A percentile compares a stretch with the other conserved stretches of the same genome.
Evolutionary conservation across 2,888 invertebrate genomes (phyloP).

Genomic region (Synanthedon andrenaeformis): DNA sequence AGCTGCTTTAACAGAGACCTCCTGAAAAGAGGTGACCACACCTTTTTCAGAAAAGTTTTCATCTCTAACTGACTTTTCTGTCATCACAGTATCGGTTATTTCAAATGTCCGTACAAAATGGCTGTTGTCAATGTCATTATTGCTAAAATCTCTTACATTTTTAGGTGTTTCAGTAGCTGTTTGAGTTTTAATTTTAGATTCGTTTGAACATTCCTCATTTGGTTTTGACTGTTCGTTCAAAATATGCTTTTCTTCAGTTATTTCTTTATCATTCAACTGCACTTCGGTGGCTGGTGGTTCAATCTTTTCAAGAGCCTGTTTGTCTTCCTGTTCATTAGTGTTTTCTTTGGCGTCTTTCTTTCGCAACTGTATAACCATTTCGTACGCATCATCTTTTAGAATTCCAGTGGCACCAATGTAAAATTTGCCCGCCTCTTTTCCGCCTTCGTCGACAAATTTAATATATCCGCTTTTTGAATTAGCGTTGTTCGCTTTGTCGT

Average conservation of each 20-base stretch:
- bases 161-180: background rate
- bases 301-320: background rate
- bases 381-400: constrained; percentile 49
- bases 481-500: constrained; percentile 19
- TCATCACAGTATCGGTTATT: background rate
- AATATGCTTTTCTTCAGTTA: background rate
- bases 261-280: background rate
- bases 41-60: constrained; percentile 20
- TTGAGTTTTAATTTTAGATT: background rate
- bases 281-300: background rate
- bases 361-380: constrained; percentile 55
- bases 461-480: constrained; percentile 30
- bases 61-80: constrained; percentile 1
- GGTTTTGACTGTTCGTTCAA: background rate
- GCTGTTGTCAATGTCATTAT: background rate
- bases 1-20: constrained; percentile 17
- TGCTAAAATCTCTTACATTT: background rate
- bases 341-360: constrained; percentile 32
- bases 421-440: constrained; percentile 44
- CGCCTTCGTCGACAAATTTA: constrained; percentile 36
- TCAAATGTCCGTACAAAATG: background rate
- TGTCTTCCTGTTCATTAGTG: constrained; percentile 9
- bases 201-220: background rate
- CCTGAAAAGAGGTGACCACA: constrained; percentile 22
- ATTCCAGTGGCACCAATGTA: constrained; percentile 50